Evolutionary conservation across 1,140 invertebrate genomes (phyloP), one percentile per base, ranked within the genome.

Genomic region (Drosophila varians): DNA sequence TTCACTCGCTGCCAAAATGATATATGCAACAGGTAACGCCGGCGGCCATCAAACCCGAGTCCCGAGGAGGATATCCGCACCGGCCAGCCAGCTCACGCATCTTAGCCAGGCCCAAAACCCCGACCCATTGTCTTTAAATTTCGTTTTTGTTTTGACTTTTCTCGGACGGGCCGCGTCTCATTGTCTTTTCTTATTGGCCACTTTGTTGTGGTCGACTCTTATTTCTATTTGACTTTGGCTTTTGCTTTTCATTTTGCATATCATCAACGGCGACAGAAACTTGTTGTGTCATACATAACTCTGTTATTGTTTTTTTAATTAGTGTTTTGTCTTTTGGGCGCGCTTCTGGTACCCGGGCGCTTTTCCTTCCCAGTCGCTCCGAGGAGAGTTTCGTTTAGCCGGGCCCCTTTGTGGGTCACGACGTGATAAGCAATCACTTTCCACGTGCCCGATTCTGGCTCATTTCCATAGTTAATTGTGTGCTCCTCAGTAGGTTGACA

Each of bases 1-100:
- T 74, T 54, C 49, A 57, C 46, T 73, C n/a, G 25, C n/a, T 31
- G 49, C 40, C 60, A 0, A 28, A 28, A 8, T 4, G 48, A 61
- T 61, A 43, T 51, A 77, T 62, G 76, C 72, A 80, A 79, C 56
- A 79, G 75, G 53, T 71, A 71, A 46, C 31, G 51, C 62, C 26
- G 42, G 34, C 26, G 55, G 74, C 31, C 28, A 61, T 51, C 42
- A 48, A 83, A 69, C 40, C 40, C 40, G 28, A 14, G 19, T 56
- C 56, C 68, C 57, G 76, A 76, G 79, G 76, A 76, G 79, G 80
- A 84, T 84, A 84, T 86, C 79, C 80, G 79, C 31, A 40, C n/a
- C 34, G 16, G 34, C 48, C 9, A 53, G 25, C 16, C 14, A 36
- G 9, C 60, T 82, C 47, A 55, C 73, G 73, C 74, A 56, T 72